Evolutionary conservation across 2,797 vertebrate genomes (phyloP), one percentile per base, ranked within the genome.

Genomic region (Cossypha polioptera): DNA sequence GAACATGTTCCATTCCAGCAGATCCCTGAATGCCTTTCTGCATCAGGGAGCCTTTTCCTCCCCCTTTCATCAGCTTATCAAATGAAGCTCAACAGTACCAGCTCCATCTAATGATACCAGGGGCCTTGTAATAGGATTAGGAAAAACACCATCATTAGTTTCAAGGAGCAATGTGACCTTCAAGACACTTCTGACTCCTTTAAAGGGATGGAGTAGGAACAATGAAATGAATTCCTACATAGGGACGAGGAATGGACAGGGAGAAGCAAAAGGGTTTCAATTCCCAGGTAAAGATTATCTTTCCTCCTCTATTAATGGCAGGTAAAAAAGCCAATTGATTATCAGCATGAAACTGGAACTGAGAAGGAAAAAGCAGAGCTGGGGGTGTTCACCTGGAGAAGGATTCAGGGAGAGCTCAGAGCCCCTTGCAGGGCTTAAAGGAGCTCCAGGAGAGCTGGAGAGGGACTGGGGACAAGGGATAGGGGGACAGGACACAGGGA

Each of bases 41-140:
- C 95, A 86, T 59, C 74, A 71, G 94, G 82, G 79, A 90, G 65
- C 71, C 88, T 86, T 67, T 88, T 86, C 69, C 84, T 94, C 93
- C 66, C 72, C 78, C 84, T 94, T 97, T 91, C 89, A 96, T 96
- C 92, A 94, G 82, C 95, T 97, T 96, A 96, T 96, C 96, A 97
- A 97, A 96, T 94, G 92, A 94, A 96, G 86, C 94, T 89, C 74
- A 96, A 91, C 92, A 95, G 75, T 20, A 92, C 73, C 36, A 53
- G 31, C 88, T 71, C 90, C 79, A 92, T 83, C 95, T 96, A 96
- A 97, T 71, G 95, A 97, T 90, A 82, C 84, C 48, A 11, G 76
- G 86, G 91, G 93, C 77, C 85, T 53, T 58, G 42, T 66, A 92
- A 96, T 87, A 75, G 95, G 97, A 97, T 97, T 96, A 97, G 84